A percentile compares a stretch with the other conserved stretches of the same genome.
These are phyloP conservation scores for Petroica traversi DNA, from an alignment of 2,113 vertebrate genomes.

Conservation along the genomic window DNA sequence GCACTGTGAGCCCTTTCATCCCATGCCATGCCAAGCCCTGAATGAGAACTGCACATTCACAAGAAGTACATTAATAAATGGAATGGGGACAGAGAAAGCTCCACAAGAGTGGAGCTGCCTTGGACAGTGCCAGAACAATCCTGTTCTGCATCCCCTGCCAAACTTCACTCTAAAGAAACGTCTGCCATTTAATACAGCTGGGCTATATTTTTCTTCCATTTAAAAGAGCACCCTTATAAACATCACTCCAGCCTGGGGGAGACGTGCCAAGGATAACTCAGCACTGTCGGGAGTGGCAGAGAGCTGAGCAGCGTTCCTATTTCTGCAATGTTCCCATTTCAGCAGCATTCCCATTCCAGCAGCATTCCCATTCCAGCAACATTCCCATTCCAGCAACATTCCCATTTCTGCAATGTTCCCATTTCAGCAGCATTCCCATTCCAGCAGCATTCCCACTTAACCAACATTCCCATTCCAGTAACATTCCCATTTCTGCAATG, in stretches of 20 bases:
- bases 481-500: background rate
- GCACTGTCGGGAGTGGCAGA: background rate
- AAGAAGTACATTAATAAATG: background rate
- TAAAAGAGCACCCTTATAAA: background rate
- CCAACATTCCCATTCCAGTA: too few relatives aligned
- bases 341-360: background rate
- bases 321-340: background rate
- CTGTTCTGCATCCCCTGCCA: background rate
- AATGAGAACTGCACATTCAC: background rate
- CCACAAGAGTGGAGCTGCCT: background rate
- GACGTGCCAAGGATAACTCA: background rate
- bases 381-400: background rate
- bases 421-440: background rate
- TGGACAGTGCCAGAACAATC: background rate
- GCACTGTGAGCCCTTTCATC: background rate
- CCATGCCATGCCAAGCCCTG: background rate
- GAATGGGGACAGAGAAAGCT: background rate
- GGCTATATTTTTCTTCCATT: slow-evolving; percentile 8
- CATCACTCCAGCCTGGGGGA: background rate
- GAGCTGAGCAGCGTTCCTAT: background rate
- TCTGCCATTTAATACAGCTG: background rate
- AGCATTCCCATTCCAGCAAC: background rate
- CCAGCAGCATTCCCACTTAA: background rate
- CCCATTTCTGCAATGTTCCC: background rate
- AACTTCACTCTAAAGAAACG: background rate